A percentile compares a stretch with the other conserved stretches of the same genome.
Evolutionary conservation across 2,888 invertebrate genomes (phyloP).

Genomic region (Stenotaenia linearis): DNA sequence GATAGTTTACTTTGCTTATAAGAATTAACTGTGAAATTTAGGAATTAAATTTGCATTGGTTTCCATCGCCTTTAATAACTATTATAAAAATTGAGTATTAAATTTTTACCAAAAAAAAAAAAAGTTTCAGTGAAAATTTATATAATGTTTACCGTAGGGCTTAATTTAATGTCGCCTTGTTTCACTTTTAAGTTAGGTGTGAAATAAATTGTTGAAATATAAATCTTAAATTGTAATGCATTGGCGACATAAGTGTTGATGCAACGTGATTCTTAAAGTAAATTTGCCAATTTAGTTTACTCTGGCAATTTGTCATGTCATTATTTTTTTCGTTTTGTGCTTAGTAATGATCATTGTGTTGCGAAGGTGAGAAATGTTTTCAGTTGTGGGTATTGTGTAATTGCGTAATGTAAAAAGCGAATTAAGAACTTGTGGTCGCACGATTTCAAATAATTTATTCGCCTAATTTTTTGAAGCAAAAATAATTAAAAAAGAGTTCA

Average conservation of each 20-base stretch:
- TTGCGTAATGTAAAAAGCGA: neutral
- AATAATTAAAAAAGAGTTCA: neutral
- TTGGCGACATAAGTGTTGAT: constrained; percentile 9
- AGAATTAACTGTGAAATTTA: too few relatives aligned
- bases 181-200: neutral
- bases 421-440: neutral
- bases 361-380: neutral
- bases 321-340: neutral
- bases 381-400: neutral
- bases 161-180: neutral
- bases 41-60: too few relatives aligned
- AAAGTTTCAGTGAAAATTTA: neutral
- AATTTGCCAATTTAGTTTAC: neutral
- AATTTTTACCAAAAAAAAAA: too few relatives aligned
- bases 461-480: neutral
- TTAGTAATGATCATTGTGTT: neutral
- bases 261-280: constrained; percentile 1
- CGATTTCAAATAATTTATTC: too few relatives aligned
- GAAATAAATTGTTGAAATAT: neutral
- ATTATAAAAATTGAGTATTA: too few relatives aligned
- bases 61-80: too few relatives aligned
- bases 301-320: neutral
- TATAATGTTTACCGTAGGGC: neutral
- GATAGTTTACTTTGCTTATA: too few relatives aligned
- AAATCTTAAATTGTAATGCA: neutral